phyloP scores from a whole-genome alignment of 2,113 vertebrate species.

The Strix uralensis region DNA sequence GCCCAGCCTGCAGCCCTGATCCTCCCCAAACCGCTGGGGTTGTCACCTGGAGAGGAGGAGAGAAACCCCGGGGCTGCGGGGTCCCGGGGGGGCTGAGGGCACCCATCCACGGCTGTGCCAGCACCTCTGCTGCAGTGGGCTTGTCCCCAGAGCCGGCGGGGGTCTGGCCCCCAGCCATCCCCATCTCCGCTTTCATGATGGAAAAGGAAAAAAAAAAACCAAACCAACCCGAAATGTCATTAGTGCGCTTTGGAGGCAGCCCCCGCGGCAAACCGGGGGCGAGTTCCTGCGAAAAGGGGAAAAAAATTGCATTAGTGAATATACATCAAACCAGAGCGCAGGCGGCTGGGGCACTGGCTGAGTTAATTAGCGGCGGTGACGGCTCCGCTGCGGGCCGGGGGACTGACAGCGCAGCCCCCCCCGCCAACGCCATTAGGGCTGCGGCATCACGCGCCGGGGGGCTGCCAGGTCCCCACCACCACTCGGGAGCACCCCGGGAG shows the following conservation, averaged over 20 bases:
- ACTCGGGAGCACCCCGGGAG: accelerated
- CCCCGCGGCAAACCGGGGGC: background rate
- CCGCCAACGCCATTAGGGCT: background rate
- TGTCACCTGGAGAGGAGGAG: background rate
- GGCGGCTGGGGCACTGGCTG: background rate
- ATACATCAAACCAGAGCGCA: background rate
- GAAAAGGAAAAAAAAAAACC: background rate
- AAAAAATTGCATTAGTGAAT: background rate
- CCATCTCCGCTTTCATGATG: accelerated
- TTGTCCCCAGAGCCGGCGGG: background rate
- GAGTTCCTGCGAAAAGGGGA: background rate
- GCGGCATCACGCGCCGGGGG: background rate
- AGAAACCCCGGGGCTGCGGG: background rate
- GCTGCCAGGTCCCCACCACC: background rate
- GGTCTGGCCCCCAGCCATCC: background rate
- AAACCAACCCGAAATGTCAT: background rate
- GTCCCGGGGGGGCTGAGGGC: background rate
- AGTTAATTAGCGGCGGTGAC: background rate
- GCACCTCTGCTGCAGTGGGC: background rate
- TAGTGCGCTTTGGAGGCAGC: background rate
- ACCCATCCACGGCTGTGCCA: background rate
- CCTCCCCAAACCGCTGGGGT: background rate
- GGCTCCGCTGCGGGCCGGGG: background rate
- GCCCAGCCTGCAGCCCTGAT: background rate
- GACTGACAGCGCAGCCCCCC: background rate